Evolutionary conservation across 2,797 vertebrate genomes (phyloP).

Genomic region (Helicolenus hilgendorfi): DNA sequence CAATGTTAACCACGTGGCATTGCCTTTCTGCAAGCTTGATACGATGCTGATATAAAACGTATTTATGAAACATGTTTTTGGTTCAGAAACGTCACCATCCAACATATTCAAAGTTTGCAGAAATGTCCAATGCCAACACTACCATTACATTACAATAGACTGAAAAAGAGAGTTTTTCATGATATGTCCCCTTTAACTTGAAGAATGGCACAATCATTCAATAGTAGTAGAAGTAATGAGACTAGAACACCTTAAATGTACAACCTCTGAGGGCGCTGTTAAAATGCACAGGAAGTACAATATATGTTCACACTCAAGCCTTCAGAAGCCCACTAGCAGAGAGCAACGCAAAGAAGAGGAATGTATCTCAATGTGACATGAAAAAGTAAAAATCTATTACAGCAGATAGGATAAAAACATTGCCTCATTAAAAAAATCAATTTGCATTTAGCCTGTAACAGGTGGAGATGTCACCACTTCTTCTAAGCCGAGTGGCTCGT

Average conservation of each 20-base stretch:
- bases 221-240: not conserved
- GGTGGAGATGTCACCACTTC: slow-evolving; percentile 3
- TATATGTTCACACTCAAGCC: not conserved
- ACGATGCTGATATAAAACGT: too few relatives aligned
- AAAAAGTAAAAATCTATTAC: not conserved
- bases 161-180: not conserved
- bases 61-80: too few relatives aligned
- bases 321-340: not conserved
- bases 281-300: not conserved
- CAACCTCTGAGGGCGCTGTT: not conserved
- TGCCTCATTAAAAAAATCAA: slow-evolving; percentile 3
- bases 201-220: not conserved
- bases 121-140: too few relatives aligned
- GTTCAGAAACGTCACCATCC: too few relatives aligned
- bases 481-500: not conserved
- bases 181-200: not conserved
- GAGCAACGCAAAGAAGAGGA: not conserved
- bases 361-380: not conserved
- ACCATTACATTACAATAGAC: not conserved
- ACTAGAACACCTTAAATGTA: not conserved
- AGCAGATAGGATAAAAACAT: slow-evolving; percentile 16
- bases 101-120: too few relatives aligned
- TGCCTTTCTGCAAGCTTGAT: too few relatives aligned
- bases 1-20: too few relatives aligned
- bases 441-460: slow-evolving; percentile 7